A percentile compares a stretch with the other conserved stretches of the same genome.
Evolutionary conservation across 2,797 vertebrate species (phyloP).

Genomic region (Chrosomus eos): DNA sequence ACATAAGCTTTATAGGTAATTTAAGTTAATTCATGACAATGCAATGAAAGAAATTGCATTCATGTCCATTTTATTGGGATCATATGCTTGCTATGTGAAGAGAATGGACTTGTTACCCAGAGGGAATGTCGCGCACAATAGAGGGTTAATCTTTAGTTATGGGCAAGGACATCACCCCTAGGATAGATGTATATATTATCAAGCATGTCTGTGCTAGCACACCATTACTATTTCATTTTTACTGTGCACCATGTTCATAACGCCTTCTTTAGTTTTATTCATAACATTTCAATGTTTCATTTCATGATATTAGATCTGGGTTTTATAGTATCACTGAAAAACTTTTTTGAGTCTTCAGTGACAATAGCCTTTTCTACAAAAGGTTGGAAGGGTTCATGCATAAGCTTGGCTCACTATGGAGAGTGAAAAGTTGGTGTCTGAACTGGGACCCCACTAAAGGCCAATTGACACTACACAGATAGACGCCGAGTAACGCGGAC

Average conservation of each 20-base stretch:
- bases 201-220: neutral
- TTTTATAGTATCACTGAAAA: neutral
- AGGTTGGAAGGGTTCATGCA: neutral
- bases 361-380: too few species aligned
- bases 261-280: neutral
- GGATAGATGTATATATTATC: neutral
- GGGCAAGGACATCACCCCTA: neutral
- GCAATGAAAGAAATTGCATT: neutral
- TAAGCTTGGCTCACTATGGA: neutral
- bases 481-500: neutral
- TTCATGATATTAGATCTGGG: neutral
- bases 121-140: neutral
- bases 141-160: constrained; percentile 15
- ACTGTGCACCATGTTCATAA: neutral
- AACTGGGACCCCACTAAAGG: neutral
- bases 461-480: neutral
- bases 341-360: neutral
- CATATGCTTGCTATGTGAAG: neutral
- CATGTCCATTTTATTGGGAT: neutral
- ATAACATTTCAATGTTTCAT: neutral
- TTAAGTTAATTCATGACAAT: neutral
- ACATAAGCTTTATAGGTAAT: neutral
- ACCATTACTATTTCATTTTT: neutral
- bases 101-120: neutral
- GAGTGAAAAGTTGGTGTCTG: neutral